Conservation (phyloP, 2,113 vertebrate species). For the Lipophrys pholis region DNA sequence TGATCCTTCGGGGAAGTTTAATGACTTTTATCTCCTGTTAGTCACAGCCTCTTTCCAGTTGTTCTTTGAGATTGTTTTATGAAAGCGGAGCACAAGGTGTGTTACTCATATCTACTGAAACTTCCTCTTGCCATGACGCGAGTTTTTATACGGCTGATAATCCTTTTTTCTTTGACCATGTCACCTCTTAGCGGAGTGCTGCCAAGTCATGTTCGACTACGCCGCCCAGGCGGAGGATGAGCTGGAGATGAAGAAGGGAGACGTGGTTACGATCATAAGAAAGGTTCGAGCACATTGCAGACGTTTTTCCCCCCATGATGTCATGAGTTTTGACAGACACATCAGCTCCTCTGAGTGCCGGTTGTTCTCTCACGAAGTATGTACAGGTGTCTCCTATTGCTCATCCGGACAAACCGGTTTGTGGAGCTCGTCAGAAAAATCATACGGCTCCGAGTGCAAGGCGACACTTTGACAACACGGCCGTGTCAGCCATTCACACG, state of each 20-base stretch:
- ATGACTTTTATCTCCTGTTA: slow-evolving; percentile 24
- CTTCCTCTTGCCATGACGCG: neutral
- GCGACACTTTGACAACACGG: neutral
- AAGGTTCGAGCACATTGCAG: slow-evolving; percentile 79
- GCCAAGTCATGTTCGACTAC: slow-evolving; percentile 88
- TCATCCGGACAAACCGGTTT: slow-evolving; percentile 54
- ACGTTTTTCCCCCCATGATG: neutral
- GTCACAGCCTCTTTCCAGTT: neutral
- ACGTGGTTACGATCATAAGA: slow-evolving; percentile 81
- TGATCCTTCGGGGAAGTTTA: slow-evolving; percentile 12
- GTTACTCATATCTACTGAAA: slow-evolving; percentile 3
- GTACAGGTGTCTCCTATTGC: neutral
- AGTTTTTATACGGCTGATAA: neutral
- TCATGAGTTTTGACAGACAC: neutral
- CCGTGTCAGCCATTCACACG: neutral
- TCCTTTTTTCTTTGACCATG: neutral
- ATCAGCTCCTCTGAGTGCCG: neutral
- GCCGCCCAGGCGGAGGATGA: slow-evolving; percentile 83
- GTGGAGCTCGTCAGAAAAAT: neutral
- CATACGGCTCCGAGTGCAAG: neutral
- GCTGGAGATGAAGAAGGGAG: slow-evolving; percentile 83
- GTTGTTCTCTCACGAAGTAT: neutral
- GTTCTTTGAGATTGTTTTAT: neutral
- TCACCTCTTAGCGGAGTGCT: slow-evolving; percentile 80
- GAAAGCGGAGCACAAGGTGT: neutral